Percentiles rank a stretch among this genome's conserved stretches.
Evolutionary conservation across 1,140 invertebrate species (phyloP).

Genomic region (Hyphantria cunea): DNA sequence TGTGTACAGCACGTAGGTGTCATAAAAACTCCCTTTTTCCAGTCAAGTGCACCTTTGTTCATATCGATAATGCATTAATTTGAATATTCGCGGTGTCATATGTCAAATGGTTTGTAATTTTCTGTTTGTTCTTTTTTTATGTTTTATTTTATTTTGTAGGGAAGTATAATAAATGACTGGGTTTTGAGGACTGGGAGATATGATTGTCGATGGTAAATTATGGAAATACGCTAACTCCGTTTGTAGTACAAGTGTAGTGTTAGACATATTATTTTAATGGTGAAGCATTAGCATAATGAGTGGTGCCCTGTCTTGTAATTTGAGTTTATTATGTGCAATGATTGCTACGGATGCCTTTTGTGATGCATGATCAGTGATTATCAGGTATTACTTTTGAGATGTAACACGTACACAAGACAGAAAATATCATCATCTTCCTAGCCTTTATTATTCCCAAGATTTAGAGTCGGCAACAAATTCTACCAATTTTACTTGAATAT

Average conservation of each 20-base stretch:
- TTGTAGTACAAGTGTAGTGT: background rate
- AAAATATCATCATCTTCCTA: too few relatives aligned
- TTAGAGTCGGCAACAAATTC: too few relatives aligned
- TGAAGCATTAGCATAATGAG: background rate
- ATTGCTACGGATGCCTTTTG: too few relatives aligned
- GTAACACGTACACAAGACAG: too few relatives aligned
- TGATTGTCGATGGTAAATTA: constrained; percentile 27
- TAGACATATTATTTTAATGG: constrained; percentile 3
- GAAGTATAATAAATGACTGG: constrained; percentile 54
- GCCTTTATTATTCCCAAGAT: too few relatives aligned
- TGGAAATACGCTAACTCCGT: background rate
- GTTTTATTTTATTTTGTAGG: constrained; percentile 56
- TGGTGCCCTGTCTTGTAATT: background rate
- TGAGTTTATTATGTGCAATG: background rate
- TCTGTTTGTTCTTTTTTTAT: constrained; percentile 58
- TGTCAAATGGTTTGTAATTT: constrained; percentile 81
- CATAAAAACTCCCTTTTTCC: constrained; percentile 64
- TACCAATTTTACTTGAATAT: too few relatives aligned
- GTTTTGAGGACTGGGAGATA: background rate
- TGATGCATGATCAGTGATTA: too few relatives aligned
- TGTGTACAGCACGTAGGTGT: constrained; percentile 50
- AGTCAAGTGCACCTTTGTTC: constrained; percentile 69
- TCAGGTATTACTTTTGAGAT: too few relatives aligned
- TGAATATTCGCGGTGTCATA: constrained; percentile 81
- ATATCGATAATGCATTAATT: constrained; percentile 80